Evolutionary conservation across 2,113 vertebrate species (phyloP).

Genomic region (Nothobranchius kuhntae): DNA sequence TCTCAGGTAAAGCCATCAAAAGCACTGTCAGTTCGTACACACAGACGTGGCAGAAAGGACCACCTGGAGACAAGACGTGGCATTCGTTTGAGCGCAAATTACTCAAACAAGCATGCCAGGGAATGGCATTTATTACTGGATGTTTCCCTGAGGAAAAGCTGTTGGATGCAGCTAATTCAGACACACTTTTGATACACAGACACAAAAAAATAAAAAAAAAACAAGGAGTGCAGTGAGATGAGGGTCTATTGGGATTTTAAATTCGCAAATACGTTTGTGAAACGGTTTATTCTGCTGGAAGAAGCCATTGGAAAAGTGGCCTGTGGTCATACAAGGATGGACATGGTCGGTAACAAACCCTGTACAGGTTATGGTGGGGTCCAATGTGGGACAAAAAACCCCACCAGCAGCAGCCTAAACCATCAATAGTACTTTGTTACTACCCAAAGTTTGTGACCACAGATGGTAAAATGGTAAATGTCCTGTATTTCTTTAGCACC

Average conservation of each 20-base stretch:
- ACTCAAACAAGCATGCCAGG: slow-evolving; percentile 73
- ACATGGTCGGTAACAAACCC: too few relatives aligned
- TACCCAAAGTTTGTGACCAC: too few relatives aligned
- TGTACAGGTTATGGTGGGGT: too few relatives aligned
- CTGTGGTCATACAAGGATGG: too few relatives aligned
- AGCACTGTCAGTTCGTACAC: slow-evolving; percentile 57
- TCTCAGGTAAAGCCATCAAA: slow-evolving; percentile 80
- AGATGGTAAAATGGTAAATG: too few relatives aligned
- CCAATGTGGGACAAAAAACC: too few relatives aligned
- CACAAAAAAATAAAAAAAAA: slow-evolving; percentile 65
- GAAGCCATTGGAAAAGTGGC: too few relatives aligned
- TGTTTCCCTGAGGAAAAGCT: slow-evolving; percentile 62
- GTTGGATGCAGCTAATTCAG: slow-evolving; percentile 63
- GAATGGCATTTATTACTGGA: slow-evolving; percentile 70
- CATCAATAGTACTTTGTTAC: too few relatives aligned
- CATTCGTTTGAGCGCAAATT: slow-evolving; percentile 76
- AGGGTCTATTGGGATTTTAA: slow-evolving; percentile 56
- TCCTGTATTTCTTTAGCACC: too few relatives aligned
- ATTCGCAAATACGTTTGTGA: background rate
- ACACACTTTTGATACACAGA: slow-evolving; percentile 58
- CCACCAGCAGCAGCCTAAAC: too few relatives aligned
- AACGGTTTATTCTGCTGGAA: too few relatives aligned
- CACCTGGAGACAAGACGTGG: slow-evolving; percentile 76
- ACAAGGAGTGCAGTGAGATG: slow-evolving; percentile 31
- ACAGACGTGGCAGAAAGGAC: slow-evolving; percentile 65